Evolutionary conservation across 1,140 invertebrate genomes (phyloP).

Genomic region (Nasonia giraulti): DNA sequence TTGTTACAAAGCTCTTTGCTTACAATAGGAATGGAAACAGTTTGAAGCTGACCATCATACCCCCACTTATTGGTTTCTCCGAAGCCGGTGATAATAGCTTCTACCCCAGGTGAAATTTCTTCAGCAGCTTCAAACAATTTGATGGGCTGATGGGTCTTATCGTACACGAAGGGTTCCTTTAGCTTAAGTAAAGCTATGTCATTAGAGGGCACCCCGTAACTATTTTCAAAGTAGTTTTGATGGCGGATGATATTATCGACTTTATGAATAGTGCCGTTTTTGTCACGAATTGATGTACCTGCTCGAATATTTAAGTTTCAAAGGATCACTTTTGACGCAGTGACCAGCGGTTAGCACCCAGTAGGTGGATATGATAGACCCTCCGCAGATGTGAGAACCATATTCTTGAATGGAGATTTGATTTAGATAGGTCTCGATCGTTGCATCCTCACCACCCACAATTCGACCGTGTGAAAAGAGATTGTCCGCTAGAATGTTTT

Average conservation of each 20-base stretch:
- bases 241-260: constrained; percentile 53
- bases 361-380: constrained; percentile 73
- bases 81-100: constrained; percentile 66
- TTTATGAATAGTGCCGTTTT: constrained; percentile 51
- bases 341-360: constrained; percentile 74
- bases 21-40: constrained; percentile 68
- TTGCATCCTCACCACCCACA: background rate
- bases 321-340: too few species aligned
- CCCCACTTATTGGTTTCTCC: constrained; percentile 58
- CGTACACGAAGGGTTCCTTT: constrained; percentile 46
- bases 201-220: constrained; percentile 51
- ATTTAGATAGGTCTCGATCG: constrained; percentile 63
- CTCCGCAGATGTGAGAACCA: constrained; percentile 71
- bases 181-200: constrained; percentile 58
- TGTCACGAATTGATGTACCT: constrained; percentile 45
- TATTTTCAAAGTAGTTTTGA: constrained; percentile 39
- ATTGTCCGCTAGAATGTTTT: too few species aligned
- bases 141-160: constrained; percentile 53
- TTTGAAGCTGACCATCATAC: constrained; percentile 56
- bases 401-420: constrained; percentile 68
- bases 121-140: constrained; percentile 54
- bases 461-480: background rate
- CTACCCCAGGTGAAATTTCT: constrained; percentile 53
- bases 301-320: constrained; percentile 33
- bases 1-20: constrained; percentile 61